A percentile compares a stretch with the other conserved stretches of the same genome.
These are phyloP conservation scores for Drosophila multiciliata DNA, from an alignment of 2,888 invertebrate species.

Conservation along the genomic window DNA sequence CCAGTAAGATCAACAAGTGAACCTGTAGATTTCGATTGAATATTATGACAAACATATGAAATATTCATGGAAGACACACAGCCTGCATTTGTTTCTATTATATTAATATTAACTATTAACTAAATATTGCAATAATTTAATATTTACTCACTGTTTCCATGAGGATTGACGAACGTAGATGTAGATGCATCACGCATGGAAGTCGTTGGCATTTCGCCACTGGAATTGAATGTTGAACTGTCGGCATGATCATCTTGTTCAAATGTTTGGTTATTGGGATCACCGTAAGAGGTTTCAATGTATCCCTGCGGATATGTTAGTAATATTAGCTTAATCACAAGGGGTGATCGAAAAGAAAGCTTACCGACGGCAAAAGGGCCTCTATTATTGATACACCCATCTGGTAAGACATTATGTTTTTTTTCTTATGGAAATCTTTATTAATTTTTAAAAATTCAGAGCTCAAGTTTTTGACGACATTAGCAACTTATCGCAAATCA, in stretches of 20 bases:
- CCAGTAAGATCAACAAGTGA: constrained; percentile 20
- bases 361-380: not conserved
- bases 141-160: constrained; percentile 11
- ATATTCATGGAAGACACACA: not conserved
- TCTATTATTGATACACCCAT: not conserved
- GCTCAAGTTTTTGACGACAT: not conserved
- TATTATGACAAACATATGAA: not conserved
- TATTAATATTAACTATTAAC: too few relatives aligned
- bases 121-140: too few relatives aligned
- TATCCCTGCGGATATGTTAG: not conserved
- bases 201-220: accelerated
- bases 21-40: not conserved
- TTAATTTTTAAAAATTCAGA: not conserved
- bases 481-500: constrained; percentile 10
- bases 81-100: too few relatives aligned
- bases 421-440: not conserved
- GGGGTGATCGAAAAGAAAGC: not conserved
- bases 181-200: not conserved
- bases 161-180: not conserved
- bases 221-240: not conserved
- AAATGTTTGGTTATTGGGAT: not conserved
- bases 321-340: not conserved
- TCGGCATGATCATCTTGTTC: not conserved
- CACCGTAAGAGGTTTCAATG: accelerated
- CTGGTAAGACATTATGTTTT: not conserved